These are phyloP conservation scores for Callocephalon fimbriatum DNA, from an alignment of 2,113 vertebrate genomes.

Conservation along the genomic window DNA sequence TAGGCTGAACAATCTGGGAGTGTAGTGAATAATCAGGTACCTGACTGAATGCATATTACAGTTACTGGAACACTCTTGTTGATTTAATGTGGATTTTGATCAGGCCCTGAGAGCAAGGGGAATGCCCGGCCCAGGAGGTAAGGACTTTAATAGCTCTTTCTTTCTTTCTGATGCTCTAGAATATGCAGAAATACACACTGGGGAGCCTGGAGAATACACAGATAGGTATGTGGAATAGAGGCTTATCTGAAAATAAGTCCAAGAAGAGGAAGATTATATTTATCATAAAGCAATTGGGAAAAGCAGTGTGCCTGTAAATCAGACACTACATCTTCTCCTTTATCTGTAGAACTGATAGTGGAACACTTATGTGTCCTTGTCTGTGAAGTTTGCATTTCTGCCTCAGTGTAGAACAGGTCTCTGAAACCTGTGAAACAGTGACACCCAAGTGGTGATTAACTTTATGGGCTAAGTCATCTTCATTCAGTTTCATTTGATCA, in stretches of 20 bases:
- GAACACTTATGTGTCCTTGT: neutral
- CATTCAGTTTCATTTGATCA: conserved; percentile 42
- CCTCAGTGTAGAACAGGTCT: neutral
- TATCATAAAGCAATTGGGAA: conserved; percentile 31
- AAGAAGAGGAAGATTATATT: conserved; percentile 45
- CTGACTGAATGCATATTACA: neutral
- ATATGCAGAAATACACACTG: neutral
- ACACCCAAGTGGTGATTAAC: neutral
- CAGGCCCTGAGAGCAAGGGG: neutral
- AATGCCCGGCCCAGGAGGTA: neutral
- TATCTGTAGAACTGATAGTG: neutral
- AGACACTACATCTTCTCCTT: neutral
- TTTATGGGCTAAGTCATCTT: conserved; percentile 30
- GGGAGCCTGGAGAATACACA: neutral
- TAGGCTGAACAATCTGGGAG: neutral
- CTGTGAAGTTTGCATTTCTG: neutral
- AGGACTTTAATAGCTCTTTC: neutral
- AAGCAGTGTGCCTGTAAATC: neutral
- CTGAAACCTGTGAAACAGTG: neutral
- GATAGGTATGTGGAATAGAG: neutral
- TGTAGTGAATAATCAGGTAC: neutral
- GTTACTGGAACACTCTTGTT: neutral
- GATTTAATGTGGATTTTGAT: neutral
- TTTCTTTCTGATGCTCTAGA: neutral
- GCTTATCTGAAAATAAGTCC: conserved; percentile 52